Evolutionary conservation across 1,140 invertebrate genomes (phyloP).

Genomic region (Drosophila sechellia): DNA sequence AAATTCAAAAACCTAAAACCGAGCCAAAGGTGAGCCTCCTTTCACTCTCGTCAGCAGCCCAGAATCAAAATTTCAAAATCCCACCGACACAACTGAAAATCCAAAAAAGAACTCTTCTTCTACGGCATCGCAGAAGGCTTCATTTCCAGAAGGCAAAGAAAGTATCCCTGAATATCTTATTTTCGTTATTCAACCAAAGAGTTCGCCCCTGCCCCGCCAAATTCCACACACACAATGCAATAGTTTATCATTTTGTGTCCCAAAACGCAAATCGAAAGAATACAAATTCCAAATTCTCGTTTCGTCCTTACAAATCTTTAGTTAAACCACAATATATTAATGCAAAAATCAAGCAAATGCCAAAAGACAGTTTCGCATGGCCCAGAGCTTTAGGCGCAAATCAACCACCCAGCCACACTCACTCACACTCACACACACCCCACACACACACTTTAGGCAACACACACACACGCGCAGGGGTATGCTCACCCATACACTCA

Average conservation of each 20-base stretch:
- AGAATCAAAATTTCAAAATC: constrained; percentile 48
- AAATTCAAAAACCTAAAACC: constrained; percentile 10
- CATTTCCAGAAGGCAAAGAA: constrained; percentile 66
- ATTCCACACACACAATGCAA: constrained; percentile 79
- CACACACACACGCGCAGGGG: constrained; percentile 52
- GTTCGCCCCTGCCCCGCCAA: constrained; percentile 43
- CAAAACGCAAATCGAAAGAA: constrained; percentile 76
- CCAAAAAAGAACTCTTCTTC: constrained; percentile 67
- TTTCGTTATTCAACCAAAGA: constrained; percentile 15
- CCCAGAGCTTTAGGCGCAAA: constrained; percentile 70
- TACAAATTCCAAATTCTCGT: constrained; percentile 69
- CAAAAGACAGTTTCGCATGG: constrained; percentile 65
- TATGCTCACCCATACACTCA: constrained; percentile 41
- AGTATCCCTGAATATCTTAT: constrained; percentile 8
- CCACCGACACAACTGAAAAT: constrained; percentile 32
- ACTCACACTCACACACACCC: constrained; percentile 52
- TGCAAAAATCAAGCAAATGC: constrained; percentile 37
- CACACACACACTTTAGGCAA: constrained; percentile 58
- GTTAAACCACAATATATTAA: constrained; percentile 60
- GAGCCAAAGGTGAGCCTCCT: constrained; percentile 31
- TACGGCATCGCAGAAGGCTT: constrained; percentile 81
- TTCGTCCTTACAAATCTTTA: constrained; percentile 72
- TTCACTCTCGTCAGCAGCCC: constrained; percentile 33
- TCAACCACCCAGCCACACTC: constrained; percentile 67
- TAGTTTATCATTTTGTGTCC: constrained; percentile 83